Percentiles rank a stretch among this genome's conserved stretches.
phyloP scores from a whole-genome alignment of 2,113 vertebrate species.

The Rhinolophus ferrumequinum region DNA sequence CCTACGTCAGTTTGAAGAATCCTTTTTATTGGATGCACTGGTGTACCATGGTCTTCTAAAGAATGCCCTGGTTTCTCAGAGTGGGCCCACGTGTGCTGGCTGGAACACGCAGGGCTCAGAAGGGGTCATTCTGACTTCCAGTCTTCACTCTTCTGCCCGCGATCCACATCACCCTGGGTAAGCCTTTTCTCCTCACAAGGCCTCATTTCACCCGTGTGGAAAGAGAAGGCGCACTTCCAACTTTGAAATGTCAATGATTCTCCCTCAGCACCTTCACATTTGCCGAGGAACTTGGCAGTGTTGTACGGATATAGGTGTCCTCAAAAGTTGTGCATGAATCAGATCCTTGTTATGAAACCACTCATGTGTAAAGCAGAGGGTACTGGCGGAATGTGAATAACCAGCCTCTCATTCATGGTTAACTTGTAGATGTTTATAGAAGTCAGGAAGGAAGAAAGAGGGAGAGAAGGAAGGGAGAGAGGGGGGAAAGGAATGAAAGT shows the following conservation, averaged over 20 bases:
- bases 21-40: neutral
- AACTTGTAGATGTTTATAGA: constrained; percentile 14
- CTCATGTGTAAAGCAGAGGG: neutral
- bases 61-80: neutral
- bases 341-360: constrained; percentile 62
- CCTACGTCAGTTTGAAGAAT: neutral
- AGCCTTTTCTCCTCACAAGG: neutral
- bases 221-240: constrained; percentile 23
- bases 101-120: neutral
- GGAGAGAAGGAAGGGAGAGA: neutral
- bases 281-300: constrained; percentile 63
- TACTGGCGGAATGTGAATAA: neutral
- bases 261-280: constrained; percentile 70
- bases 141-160: neutral
- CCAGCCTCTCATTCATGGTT: neutral
- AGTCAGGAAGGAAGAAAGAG: neutral
- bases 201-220: neutral
- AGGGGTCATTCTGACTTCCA: neutral
- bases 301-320: constrained; percentile 65
- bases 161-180: neutral
- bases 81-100: no score
- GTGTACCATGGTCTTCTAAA: neutral
- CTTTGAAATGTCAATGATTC: constrained; percentile 70
- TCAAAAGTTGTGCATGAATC: constrained; percentile 67
- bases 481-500: neutral